A percentile compares a stretch with the other conserved stretches of the same genome.
These are phyloP conservation scores for Pocillopora grandis DNA, from an alignment of 92 coral and sea anemone genomes.

Conservation along the genomic window DNA sequence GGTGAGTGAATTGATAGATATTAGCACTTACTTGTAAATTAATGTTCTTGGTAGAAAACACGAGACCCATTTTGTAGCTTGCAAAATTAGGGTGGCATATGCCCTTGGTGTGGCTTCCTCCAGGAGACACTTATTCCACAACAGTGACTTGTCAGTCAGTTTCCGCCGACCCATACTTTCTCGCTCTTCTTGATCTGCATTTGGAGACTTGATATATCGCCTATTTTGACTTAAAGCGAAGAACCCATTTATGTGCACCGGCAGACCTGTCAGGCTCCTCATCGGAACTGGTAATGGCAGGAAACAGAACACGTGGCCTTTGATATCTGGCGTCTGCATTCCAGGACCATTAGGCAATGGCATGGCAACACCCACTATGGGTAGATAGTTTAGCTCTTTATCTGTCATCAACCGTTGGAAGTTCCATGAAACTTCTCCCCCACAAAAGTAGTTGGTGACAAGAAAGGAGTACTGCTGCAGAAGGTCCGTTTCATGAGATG, in stretches of 20 bases:
- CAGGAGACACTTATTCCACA: constrained; percentile 72
- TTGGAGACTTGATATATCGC: too few relatives aligned
- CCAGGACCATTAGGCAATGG: constrained; percentile 35
- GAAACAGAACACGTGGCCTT: too few relatives aligned
- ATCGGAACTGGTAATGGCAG: too few relatives aligned
- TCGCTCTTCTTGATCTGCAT: constrained; percentile 12
- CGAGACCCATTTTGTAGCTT: constrained; percentile 8
- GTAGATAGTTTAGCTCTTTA: constrained; percentile 63
- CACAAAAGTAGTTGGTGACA: constrained; percentile 62
- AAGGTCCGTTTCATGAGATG: neutral
- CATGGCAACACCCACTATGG: constrained; percentile 86
- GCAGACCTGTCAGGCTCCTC: too few relatives aligned
- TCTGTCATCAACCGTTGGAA: constrained; percentile 48
- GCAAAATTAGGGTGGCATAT: constrained; percentile 59
- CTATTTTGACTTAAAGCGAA: too few relatives aligned
- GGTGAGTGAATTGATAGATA: too few relatives aligned
- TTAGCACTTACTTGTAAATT: constrained; percentile 11
- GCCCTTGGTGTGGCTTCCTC: constrained; percentile 73
- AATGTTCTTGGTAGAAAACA: neutral
- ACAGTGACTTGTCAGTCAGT: constrained; percentile 64
- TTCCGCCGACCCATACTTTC: neutral
- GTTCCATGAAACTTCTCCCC: constrained; percentile 40
- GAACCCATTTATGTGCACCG: too few relatives aligned
- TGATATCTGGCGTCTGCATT: neutral
- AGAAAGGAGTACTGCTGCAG: constrained; percentile 40